These are phyloP conservation scores for Grapholita molesta DNA, from an alignment of 1,140 invertebrate genomes.

Conservation along the genomic window DNA sequence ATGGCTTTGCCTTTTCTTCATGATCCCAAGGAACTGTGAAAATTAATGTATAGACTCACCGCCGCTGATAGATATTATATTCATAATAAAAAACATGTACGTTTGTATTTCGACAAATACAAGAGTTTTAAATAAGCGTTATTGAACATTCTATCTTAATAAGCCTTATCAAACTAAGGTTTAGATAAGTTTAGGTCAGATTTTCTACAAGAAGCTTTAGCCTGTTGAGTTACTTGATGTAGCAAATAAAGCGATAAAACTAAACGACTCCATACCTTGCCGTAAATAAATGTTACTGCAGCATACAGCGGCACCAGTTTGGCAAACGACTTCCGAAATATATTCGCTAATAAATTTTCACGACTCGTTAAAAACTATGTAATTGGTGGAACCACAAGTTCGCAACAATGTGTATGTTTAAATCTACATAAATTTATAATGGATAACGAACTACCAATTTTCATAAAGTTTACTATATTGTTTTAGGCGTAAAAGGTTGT, in stretches of 20 bases:
- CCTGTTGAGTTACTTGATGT: neutral
- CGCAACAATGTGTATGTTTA: slow-evolving; percentile 45
- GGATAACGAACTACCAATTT: slow-evolving; percentile 16
- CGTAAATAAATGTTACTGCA: neutral
- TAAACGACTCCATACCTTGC: neutral
- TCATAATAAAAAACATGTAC: too few species aligned
- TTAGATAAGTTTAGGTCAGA: too few species aligned
- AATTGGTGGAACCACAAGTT: slow-evolving; percentile 37
- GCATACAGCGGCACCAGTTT: neutral
- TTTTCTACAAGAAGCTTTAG: too few species aligned
- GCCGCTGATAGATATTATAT: too few species aligned
- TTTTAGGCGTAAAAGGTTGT: neutral
- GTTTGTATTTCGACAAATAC: too few species aligned
- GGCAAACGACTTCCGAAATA: neutral
- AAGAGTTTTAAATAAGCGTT: too few species aligned
- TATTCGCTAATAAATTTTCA: slow-evolving; percentile 19
- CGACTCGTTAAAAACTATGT: slow-evolving; percentile 49
- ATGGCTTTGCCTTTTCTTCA: too few species aligned
- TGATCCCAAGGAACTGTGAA: too few species aligned
- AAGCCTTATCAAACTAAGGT: too few species aligned
- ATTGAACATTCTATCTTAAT: too few species aligned
- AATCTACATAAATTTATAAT: slow-evolving; percentile 16
- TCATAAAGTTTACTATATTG: slow-evolving; percentile 26
- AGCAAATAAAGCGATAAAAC: neutral
- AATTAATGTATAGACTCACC: too few species aligned